Base-by-base conservation (phyloP, 2,888 invertebrate species). In the Drosophila suboccidentalis region DNA sequence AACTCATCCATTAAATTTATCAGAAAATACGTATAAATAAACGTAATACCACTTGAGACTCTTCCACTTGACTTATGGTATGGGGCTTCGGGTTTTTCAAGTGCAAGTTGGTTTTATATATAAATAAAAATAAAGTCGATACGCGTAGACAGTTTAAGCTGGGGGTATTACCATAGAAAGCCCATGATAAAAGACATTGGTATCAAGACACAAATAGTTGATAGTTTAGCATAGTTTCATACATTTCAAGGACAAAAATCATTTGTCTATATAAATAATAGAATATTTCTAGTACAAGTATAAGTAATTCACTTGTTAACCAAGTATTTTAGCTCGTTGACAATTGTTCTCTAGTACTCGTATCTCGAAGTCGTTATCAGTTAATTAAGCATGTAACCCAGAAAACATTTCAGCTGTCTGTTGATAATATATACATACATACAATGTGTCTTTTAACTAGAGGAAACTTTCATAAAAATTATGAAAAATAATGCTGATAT, bases 1-100 rank as follows among this genome's bases (percentile, higher is more conserved):
- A 75, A 55, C 46, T 73, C 85, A 87, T 83, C 82, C 82, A 84
- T 83, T 82, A 50, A 60, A 84, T 84, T 83, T 81, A 78, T 84
- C 79, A 64, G 59, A 46, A 70, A 78, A 66, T 78, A 75, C 57
- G 38, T 65, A 65, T 73, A 84, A 81, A 78, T 72, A 81, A 65
- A 75, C 65, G 72, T 76, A 71, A 87, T 78, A 69, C 65, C 82
- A 81, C 79, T 87, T 81, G 68, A 87, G 69, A 64, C 65, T 55
- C 50, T 54, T 63, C 58, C 82, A 82, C 82, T 82, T 82, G 74
- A 62, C 75, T 78, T 74, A 61, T 63, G 65, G 63, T 54, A n/a
- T 29, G 32, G 36, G 34, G 15, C 46, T 44, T 57, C 50, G 58
- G 59, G 43, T 55, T 66, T 64, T 47, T 66, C 74, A 64, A 78